Evolutionary conservation across 2,113 vertebrate species (phyloP).

Genomic region (Speoplatyrhinus poulsoni): DNA sequence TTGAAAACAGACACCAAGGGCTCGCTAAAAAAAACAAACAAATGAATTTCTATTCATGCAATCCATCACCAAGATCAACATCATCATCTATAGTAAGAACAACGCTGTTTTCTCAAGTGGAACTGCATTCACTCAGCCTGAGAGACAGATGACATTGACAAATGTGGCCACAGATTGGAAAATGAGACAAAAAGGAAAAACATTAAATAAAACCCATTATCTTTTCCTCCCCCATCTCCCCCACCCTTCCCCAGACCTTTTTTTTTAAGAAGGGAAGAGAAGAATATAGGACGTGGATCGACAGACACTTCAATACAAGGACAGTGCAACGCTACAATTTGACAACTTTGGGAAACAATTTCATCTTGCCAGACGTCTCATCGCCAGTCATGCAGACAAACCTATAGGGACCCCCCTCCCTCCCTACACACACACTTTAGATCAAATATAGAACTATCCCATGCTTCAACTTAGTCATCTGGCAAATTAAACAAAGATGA

Average conservation of each 20-base stretch:
- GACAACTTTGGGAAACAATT: conserved; percentile 71
- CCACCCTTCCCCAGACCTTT: neutral
- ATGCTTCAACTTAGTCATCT: conserved; percentile 41
- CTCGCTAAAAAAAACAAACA: conserved; percentile 11
- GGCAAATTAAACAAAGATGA: conserved; percentile 45
- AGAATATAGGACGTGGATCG: conserved; percentile 54
- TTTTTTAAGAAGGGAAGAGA: conserved; percentile 58
- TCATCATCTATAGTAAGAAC: conserved; percentile 69
- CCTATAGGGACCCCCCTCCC: conserved; percentile 13
- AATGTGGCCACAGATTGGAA: conserved; percentile 69
- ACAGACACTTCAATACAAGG: conserved; percentile 54
- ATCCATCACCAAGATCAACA: conserved; percentile 69
- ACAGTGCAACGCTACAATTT: conserved; percentile 49
- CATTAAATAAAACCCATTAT: conserved; percentile 74
- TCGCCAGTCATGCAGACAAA: conserved; percentile 33
- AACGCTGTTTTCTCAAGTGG: conserved; percentile 62
- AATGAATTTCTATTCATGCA: conserved; percentile 56
- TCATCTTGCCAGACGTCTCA: conserved; percentile 59
- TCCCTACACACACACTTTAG: conserved; percentile 6
- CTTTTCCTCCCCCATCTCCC: conserved; percentile 23
- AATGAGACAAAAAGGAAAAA: conserved; percentile 73
- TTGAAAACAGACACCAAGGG: conserved; percentile 16
- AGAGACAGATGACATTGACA: conserved; percentile 66
- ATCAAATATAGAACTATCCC: conserved; percentile 25
- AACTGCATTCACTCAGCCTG: conserved; percentile 66